Evolutionary conservation across 35 echinoderm and acorn worm species (phyloP), one percentile per base, ranked within the genome.

Genomic region (Diadema setosum): DNA sequence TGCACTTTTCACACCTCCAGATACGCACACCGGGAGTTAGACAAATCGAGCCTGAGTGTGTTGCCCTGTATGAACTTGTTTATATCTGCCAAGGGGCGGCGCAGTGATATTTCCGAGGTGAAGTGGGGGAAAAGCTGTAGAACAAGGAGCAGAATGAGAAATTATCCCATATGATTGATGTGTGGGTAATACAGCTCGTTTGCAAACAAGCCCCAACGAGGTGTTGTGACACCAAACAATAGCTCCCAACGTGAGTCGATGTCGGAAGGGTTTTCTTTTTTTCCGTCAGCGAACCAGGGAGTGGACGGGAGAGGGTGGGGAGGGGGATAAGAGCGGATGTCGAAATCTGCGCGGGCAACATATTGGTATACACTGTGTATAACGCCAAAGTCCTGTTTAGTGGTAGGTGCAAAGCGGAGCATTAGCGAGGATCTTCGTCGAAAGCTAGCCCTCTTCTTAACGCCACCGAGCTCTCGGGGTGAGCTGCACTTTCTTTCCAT

Each of bases 221-320:
- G 40, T 78, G 73, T 78, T 78, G 44, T 78, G 73, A 78, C 73
- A 78, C 73, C 20, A 78, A 78, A 78, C 73, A 78, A 78, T 78
- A 44, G 73, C 40, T n/a, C n/a, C n/a, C n/a, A n/a, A n/a, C n/a
- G n/a, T n/a, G n/a, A n/a, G n/a, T n/a, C n/a, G n/a, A n/a, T n/a
- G n/a, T n/a, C n/a, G n/a, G n/a, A n/a, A n/a, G n/a, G n/a, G n/a
- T n/a, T n/a, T n/a, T n/a, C n/a, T n/a, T n/a, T n/a, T n/a, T n/a
- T n/a, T n/a, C n/a, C n/a, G n/a, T n/a, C n/a, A 78, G 33, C 33
- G 18, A 78, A 5, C 33, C 39, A 78, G 73, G 39, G 73, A 78
- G 73, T 78, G 34, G 40, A 41, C 23, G 36, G 33, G 33, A 52
- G n/a, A 9, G 40, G 40, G 18, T 23, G 24, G 29, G 73, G 16